Percentiles rank a stretch among this genome's conserved stretches.
Conservation (phyloP, 2,113 vertebrate genomes). For the Archocentrus centrarchus region DNA sequence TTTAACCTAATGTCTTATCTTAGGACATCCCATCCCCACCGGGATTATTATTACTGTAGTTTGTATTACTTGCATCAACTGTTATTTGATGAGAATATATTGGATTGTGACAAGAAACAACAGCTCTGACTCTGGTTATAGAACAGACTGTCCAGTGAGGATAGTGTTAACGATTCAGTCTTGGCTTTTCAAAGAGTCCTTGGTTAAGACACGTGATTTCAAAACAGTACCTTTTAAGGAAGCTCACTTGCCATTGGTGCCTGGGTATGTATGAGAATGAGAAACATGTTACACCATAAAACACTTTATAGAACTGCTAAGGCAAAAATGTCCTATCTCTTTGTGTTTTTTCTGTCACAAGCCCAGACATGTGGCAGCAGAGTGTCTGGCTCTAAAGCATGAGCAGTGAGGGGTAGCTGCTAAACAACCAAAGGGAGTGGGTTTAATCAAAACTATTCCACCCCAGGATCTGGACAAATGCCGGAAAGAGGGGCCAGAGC, state of each 20-base stretch:
- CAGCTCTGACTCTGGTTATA: not conserved
- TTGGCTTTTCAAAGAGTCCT: not conserved
- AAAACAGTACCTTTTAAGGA: not conserved
- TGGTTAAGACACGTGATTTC: not conserved
- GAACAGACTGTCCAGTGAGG: not conserved
- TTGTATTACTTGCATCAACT: not conserved
- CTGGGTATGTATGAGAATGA: not conserved
- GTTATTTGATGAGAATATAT: not conserved
- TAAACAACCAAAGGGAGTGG: not conserved
- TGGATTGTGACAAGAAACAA: not conserved
- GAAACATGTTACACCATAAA: not conserved
- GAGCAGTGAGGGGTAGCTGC: not conserved
- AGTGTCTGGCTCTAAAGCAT: not conserved
- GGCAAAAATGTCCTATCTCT: not conserved
- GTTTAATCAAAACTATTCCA: not conserved
- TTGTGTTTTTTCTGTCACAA: not conserved
- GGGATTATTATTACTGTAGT: not conserved
- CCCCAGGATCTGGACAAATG: too few relatives aligned
- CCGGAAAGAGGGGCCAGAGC: not conserved
- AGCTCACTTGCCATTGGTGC: not conserved
- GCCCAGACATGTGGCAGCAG: not conserved
- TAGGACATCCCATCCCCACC: not conserved
- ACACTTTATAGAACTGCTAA: not conserved
- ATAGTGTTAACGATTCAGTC: not conserved
- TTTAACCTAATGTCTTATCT: constrained; percentile 18